Evolutionary conservation across 1,140 invertebrate genomes (phyloP).

Genomic region (Whitmania pigra): DNA sequence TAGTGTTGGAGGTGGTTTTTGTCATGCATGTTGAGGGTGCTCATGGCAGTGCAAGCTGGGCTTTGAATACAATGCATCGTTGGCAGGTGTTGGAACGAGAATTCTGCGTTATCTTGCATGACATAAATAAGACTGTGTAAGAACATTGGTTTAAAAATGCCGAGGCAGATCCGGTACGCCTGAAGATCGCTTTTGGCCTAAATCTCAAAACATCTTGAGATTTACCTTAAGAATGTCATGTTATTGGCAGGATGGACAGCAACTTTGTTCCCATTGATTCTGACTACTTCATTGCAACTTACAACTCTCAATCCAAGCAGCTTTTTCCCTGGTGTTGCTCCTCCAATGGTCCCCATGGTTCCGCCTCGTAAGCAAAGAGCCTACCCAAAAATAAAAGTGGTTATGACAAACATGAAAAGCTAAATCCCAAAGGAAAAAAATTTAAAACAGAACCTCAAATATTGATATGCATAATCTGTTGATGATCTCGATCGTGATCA

Average conservation of each 20-base stretch:
- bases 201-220: no score
- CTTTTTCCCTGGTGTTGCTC: not conserved
- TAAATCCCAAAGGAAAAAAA: not conserved
- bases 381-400: not conserved
- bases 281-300: not conserved
- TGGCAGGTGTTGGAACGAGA: no score
- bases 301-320: not conserved
- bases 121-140: not conserved
- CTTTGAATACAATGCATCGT: no score
- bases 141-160: not conserved
- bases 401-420: no score
- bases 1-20: not conserved
- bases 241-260: not conserved
- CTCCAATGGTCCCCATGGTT: not conserved
- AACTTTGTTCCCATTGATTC: conserved; percentile 1
- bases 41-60: no score
- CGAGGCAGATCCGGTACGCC: no score
- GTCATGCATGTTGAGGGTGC: no score
- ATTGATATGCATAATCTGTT: not conserved
- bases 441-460: conserved; percentile 8
- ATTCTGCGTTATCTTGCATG: not conserved
- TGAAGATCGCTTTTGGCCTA: no score
- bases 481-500: conserved; percentile 1
- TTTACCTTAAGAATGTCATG: not conserved
- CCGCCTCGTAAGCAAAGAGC: not conserved